phyloP scores from a whole-genome alignment of 2,888 invertebrate genomes.

The Hirtodrosophila cameraria region DNA sequence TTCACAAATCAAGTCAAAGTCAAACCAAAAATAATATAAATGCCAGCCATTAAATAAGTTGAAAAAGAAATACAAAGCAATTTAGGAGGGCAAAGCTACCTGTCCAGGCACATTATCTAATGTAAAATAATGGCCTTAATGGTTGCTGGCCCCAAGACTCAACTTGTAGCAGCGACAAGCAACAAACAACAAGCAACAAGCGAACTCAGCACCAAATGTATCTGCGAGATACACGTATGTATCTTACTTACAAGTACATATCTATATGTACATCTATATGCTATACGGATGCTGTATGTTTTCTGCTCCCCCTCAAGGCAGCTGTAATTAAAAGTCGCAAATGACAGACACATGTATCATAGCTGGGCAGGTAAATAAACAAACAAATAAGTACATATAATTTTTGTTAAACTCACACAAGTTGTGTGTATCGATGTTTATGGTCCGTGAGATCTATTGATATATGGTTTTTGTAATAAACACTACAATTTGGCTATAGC shows the following conservation, averaged over 20 bases:
- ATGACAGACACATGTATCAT: constrained; percentile 69
- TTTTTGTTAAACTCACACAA: constrained; percentile 24
- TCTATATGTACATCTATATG: constrained; percentile 2
- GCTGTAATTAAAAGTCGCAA: constrained; percentile 73
- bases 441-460: constrained; percentile 40
- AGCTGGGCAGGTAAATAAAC: constrained; percentile 55
- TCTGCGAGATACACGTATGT: constrained; percentile 44
- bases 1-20: constrained; percentile 66
- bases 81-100: constrained; percentile 27
- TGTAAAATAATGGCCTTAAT: constrained; percentile 65
- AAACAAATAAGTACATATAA: constrained; percentile 45
- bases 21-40: constrained; percentile 37
- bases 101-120: constrained; percentile 45
- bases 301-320: constrained; percentile 25
- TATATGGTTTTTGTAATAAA: constrained; percentile 57
- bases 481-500: constrained; percentile 27
- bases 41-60: constrained; percentile 16
- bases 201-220: constrained; percentile 43
- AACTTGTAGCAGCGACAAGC: constrained; percentile 18
- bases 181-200: constrained; percentile 4
- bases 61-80: constrained; percentile 32
- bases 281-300: constrained; percentile 11
- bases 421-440: constrained; percentile 32
- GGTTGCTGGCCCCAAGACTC: constrained; percentile 25
- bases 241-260: constrained; percentile 34